Base-by-base conservation (phyloP, 2,113 vertebrate genomes). In the Pyxicephalus adspersus region DNA sequence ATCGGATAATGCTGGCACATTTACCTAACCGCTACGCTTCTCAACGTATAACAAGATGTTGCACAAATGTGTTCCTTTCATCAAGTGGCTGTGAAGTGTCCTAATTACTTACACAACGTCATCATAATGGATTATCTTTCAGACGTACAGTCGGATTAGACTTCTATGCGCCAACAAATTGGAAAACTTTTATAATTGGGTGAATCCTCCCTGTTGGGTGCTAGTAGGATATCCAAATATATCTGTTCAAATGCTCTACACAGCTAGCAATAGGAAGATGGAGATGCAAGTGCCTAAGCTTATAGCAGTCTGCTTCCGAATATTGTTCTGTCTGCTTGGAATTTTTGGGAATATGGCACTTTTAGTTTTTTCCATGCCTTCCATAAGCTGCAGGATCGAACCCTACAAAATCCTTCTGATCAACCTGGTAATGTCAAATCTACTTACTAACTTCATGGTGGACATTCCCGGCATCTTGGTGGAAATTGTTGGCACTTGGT, bases 371-470 rank as follows among this genome's bases (percentile, higher is more conserved):
- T 60, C 77, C 0, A 15, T 79, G 4, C 77, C 77, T 1, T 34
- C 20, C 3, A 25, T 20, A 9, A 54, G 26, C 57, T 38, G 54
- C 7, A 67, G 18, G 26, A 58, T 50, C 1, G 64, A 79, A 68
- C 51, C 90, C 58, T 91, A 85, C 0, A 91, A 93, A 29, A 19
- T 90, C 3, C 89, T 94, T 4, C 89, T 94, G 81, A 55, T 93
- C 71, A 94, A 93, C 83, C 80, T 94, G 84, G 92, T 91, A 0
- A 5, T 88, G 0, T 93, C 92, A 73, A 92, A 93, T 84, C 90
- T 94, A 71, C 91, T 94, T 81, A 93, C 90, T n/a, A 92, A 91
- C 85, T 91, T 76, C 76, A 63, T 92, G 85, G 93, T 93, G 85
- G 91, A 93, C 80, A 78, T 92, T 2, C 91, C 91, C 0, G 90